These are phyloP conservation scores for Ichneumoninae sp. DNA, from an alignment of 2,888 invertebrate species.

Conservation along the genomic window DNA sequence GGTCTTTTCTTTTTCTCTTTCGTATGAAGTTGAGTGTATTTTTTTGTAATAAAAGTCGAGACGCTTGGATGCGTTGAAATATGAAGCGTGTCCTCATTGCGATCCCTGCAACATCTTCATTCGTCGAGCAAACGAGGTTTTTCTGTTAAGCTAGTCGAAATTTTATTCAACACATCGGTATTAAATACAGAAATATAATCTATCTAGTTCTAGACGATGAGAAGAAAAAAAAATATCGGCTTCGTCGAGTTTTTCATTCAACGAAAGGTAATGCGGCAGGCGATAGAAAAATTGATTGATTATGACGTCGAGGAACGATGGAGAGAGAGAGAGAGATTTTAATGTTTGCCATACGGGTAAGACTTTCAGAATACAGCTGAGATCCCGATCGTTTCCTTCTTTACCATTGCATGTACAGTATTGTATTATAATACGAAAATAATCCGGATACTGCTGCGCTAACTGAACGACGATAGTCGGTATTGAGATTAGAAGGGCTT, in stretches of 20 bases:
- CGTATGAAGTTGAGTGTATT: slow-evolving; percentile 26
- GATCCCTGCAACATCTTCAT: background rate
- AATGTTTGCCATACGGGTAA: background rate
- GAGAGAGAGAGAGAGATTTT: background rate
- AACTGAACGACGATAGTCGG: background rate
- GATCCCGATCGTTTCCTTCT: slow-evolving; percentile 15
- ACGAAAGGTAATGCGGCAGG: slow-evolving; percentile 31
- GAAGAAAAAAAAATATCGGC: slow-evolving; percentile 20
- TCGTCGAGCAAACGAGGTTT: background rate
- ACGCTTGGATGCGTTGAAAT: background rate
- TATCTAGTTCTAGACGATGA: slow-evolving; percentile 16
- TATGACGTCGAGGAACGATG: background rate
- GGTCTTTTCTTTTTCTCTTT: background rate
- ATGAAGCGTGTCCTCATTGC: background rate
- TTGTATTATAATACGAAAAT: slow-evolving; percentile 5
- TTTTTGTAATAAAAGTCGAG: slow-evolving; percentile 31
- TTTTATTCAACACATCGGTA: slow-evolving; percentile 57
- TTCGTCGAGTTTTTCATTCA: slow-evolving; percentile 26
- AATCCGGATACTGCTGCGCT: slow-evolving; percentile 3
- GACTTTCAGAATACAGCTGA: background rate
- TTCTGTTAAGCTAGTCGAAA: slow-evolving; percentile 37
- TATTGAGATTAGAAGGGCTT: slow-evolving; percentile 10
- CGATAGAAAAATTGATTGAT: slow-evolving; percentile 19
- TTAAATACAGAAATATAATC: slow-evolving; percentile 59
- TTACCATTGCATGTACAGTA: background rate